phyloP scores from a whole-genome alignment of 2,888 invertebrate genomes.

The Cheilosia scutellata region DNA sequence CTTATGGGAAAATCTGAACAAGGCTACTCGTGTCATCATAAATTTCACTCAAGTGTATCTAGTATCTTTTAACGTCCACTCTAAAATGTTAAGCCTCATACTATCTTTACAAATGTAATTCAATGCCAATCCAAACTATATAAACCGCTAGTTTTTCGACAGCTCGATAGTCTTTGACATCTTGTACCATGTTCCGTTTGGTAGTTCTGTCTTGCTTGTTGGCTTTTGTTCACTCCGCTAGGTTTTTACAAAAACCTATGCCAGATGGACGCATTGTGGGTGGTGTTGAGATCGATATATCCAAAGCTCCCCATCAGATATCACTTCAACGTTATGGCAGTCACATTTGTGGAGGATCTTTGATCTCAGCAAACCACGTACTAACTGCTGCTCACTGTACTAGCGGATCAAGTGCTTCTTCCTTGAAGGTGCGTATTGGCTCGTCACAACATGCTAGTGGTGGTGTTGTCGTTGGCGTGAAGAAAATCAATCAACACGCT shows the following conservation, averaged over 20 bases:
- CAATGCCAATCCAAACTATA: conserved; percentile 51
- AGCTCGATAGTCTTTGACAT: conserved; percentile 38
- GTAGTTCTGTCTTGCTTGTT: conserved; percentile 54
- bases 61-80: conserved; percentile 21
- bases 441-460: conserved; percentile 80
- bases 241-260: conserved; percentile 65
- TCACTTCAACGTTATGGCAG: conserved; percentile 81
- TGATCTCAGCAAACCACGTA: conserved; percentile 81
- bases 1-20: conserved; percentile 53
- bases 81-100: conserved; percentile 16
- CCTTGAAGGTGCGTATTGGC: conserved; percentile 82
- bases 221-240: conserved; percentile 53
- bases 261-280: conserved; percentile 82
- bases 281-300: conserved; percentile 82
- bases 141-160: conserved; percentile 4
- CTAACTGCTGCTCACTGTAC: conserved; percentile 84
- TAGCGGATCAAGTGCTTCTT: conserved; percentile 68
- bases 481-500: conserved; percentile 80
- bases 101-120: conserved; percentile 45
- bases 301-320: conserved; percentile 83
- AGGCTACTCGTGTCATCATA: conserved; percentile 43
- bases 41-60: conserved; percentile 40
- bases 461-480: conserved; percentile 81
- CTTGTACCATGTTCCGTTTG: conserved; percentile 59
- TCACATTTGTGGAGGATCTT: conserved; percentile 84